These are phyloP conservation scores for Drosophila merina DNA, from an alignment of 2,888 invertebrate genomes.

Conservation along the genomic window DNA sequence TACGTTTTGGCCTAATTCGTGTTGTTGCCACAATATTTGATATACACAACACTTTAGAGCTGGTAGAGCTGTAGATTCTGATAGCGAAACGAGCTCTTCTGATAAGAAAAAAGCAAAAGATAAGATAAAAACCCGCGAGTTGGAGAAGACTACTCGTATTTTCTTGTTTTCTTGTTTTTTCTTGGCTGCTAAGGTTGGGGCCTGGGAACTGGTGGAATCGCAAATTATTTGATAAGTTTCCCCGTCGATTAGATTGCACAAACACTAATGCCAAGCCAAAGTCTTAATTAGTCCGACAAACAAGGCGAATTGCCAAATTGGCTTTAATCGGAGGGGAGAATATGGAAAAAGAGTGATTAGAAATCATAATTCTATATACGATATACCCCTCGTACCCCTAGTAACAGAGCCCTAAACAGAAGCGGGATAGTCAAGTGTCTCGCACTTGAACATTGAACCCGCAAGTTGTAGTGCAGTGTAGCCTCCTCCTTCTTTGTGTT, in stretches of 20 bases:
- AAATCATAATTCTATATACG: slow-evolving; percentile 15
- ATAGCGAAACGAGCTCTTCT: slow-evolving; percentile 17
- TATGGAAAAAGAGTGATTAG: not conserved
- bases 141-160: slow-evolving; percentile 21
- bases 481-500: not conserved
- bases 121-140: slow-evolving; percentile 31
- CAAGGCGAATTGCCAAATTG: slow-evolving; percentile 69
- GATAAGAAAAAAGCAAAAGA: slow-evolving; percentile 23
- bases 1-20: slow-evolving; percentile 31
- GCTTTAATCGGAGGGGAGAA: slow-evolving; percentile 40
- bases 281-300: slow-evolving; percentile 71
- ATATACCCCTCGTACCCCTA: slow-evolving; percentile 12
- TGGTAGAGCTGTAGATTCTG: slow-evolving; percentile 7
- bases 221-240: slow-evolving; percentile 60
- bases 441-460: slow-evolving; percentile 71
- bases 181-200: too few species aligned
- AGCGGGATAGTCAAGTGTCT: slow-evolving; percentile 57
- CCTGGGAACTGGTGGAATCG: too few species aligned
- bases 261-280: slow-evolving; percentile 45
- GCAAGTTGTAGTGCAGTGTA: not conserved
- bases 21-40: slow-evolving; percentile 8
- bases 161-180: slow-evolving; percentile 13
- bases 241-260: slow-evolving; percentile 67
- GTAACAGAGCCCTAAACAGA: slow-evolving; percentile 47
- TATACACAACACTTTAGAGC: slow-evolving; percentile 12